Base-by-base conservation (phyloP, 1,140 invertebrate genomes). In the Steinernema feltiae region DNA sequence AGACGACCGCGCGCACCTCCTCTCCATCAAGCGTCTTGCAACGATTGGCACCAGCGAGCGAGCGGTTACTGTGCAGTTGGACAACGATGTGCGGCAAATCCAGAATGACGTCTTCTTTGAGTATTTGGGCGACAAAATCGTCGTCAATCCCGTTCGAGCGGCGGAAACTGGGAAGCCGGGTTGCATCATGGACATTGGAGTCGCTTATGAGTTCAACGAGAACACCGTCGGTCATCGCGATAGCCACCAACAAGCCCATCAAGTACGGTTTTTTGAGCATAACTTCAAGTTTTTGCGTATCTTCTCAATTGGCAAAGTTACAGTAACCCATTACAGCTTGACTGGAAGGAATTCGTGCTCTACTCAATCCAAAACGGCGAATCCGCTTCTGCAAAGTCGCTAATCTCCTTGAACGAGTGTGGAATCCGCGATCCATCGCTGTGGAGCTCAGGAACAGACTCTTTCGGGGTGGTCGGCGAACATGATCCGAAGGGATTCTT, bases 141-240 rank as follows among this genome's bases (percentile, higher is more conserved):
- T 21, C 15, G 24, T 63, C 24, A 3, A 63, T 27, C 53, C 53
- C 3, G 24, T 63, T 15, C 15, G 3, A 63, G 24, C 3, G 53
- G 3, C 53, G 53, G 7, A 7, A 3, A 27, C 2, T 7, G 53
- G 15, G 53, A 63, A 21, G 24, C 12, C 12, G 3, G 53, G 53
- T 3, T 63, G 53, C 53, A 63, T 63, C 53, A 63, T 63, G 53
- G 53, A 63, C 24, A 63, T 63, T 3, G 53, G 53, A 63, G 24
- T 63, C 3, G 12, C 53, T 3, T 27, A 63, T 21, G 24, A 63
- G 35, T 7, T 41, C 7, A 41, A 7, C 7, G 35, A 41, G 7
- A 18, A 18, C 7, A 7, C 35, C 18, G 35, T 41, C n/a, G n/a
- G n/a, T 41, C 35, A 7, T 18, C 7, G 35, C 7, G 35, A 41